Evolutionary conservation across 1,140 invertebrate species (phyloP).

Genomic region (Sitophilus oryzae): DNA sequence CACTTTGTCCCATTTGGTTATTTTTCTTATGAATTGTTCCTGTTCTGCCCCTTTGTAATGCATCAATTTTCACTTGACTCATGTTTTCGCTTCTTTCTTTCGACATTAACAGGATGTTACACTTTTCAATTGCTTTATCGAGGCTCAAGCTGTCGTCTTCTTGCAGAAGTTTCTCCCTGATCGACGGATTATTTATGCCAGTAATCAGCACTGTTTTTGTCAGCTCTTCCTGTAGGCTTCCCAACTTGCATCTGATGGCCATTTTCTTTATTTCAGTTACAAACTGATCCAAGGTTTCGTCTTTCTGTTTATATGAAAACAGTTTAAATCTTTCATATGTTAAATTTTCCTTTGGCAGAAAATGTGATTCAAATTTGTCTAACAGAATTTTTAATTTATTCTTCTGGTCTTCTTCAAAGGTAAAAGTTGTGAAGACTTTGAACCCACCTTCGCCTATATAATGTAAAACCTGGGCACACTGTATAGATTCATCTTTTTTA

Average conservation of each 20-base stretch:
- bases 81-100: background rate
- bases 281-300: too few species aligned
- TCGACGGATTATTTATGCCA: too few species aligned
- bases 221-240: conserved; percentile 11
- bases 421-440: too few species aligned
- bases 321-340: too few species aligned
- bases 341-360: too few species aligned
- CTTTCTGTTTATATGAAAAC: conserved; percentile 17
- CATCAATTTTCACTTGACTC: background rate
- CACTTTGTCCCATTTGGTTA: background rate
- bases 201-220: conserved; percentile 10
- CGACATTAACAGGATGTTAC: background rate
- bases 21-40: background rate
- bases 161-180: conserved; percentile 30
- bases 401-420: too few species aligned
- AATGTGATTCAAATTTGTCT: too few species aligned
- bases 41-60: too few species aligned
- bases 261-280: conserved; percentile 10
- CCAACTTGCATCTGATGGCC: conserved; percentile 15
- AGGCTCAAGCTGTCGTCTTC: conserved; percentile 19
- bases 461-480: too few species aligned
- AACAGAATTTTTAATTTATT: too few species aligned
- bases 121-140: background rate
- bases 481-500: too few species aligned
- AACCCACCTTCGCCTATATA: too few species aligned